Evolutionary conservation across 2,113 vertebrate genomes (phyloP), one percentile per base, ranked within the genome.

Genomic region (Psophia crepitans): DNA sequence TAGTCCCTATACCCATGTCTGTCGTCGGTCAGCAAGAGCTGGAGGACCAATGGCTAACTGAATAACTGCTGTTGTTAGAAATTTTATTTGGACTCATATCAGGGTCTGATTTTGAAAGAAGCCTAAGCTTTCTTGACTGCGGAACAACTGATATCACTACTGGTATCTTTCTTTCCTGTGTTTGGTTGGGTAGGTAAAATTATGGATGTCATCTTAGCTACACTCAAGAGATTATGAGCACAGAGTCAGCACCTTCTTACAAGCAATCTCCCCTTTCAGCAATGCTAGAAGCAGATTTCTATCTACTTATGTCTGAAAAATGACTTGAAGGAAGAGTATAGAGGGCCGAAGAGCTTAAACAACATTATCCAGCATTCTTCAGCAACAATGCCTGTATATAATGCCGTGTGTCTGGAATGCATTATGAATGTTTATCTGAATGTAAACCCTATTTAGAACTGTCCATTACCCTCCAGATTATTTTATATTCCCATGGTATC

Each of bases 341-440:
- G 71, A 80, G 37, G 33, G 53, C 46, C 90, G 79, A 92, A 89
- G 43, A 84, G 79, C 71, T 94, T 88, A 88, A 83, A 61, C 53
- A 90, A 63, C 27, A 71, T 93, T 94, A 89, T 56, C 77, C 48
- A 57, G 46, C 22, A 22, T 66, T 87, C 92, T 89, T 48, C 53
- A 68, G 81, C 66, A 90, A 80, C 49, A 73, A 57, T 88, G 74
- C 68, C 70, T 80, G 46, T 23, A 81, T 80, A 46, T 41, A 82
- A 79, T 51, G 18, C 71, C 76, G 78, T 37, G 65, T 68, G 76
- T 51, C 76, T 89, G 58, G 39, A 58, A 92, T 44, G 51, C 28
- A 73, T 95, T 88, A 92, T 79, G 71, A 95, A 94, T 9, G 6
- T 90, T 90, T 60, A 90, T 63, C 76, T 94, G 86, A 77, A 95